These are phyloP conservation scores for Ennomos fuscantarius DNA, from an alignment of 2,888 invertebrate genomes.

Conservation along the genomic window DNA sequence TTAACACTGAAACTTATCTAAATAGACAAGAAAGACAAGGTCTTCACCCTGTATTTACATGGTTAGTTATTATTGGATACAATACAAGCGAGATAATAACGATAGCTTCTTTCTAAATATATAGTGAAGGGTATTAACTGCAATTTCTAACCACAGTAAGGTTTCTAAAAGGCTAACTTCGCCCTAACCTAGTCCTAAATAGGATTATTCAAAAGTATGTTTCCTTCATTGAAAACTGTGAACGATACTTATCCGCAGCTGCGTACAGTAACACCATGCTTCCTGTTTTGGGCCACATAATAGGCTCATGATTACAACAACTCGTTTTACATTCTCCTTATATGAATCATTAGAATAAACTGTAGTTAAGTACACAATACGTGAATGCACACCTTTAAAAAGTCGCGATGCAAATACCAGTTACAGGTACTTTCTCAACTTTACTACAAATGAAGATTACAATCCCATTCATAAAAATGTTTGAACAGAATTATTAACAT, in stretches of 20 bases:
- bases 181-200: conserved; percentile 55
- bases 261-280: conserved; percentile 52
- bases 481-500: conserved; percentile 50
- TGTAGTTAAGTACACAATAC: conserved; percentile 57
- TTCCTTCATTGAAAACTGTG: conserved; percentile 28
- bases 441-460: conserved; percentile 45
- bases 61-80: neutral
- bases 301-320: conserved; percentile 64
- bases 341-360: conserved; percentile 74
- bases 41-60: conserved; percentile 2
- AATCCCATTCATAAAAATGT: conserved; percentile 66
- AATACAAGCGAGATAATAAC: neutral
- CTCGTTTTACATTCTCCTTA: conserved; percentile 71
- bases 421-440: conserved; percentile 42
- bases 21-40: too few relatives aligned
- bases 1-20: too few relatives aligned
- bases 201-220: conserved; percentile 46
- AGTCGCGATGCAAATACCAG: conserved; percentile 45
- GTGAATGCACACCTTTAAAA: conserved; percentile 59
- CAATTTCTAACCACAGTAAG: conserved; percentile 39
- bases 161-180: conserved; percentile 54
- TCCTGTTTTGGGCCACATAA: conserved; percentile 66
- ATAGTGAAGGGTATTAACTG: conserved; percentile 24
- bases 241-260: conserved; percentile 41
- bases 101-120: conserved; percentile 24